Conservation (phyloP, 2,888 invertebrate species). For the Euplexia lucipara region DNA sequence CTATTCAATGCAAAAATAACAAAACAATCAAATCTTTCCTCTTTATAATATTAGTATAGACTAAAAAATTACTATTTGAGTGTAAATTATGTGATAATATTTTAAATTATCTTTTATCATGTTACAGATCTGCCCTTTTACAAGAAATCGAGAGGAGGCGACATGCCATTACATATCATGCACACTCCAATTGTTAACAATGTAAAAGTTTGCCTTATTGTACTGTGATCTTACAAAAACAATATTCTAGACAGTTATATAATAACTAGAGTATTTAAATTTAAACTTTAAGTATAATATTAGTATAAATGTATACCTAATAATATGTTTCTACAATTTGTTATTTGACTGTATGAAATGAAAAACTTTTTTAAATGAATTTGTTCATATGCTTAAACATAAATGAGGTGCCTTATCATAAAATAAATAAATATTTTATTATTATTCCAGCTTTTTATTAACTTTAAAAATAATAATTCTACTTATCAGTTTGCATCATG, state of each 20-base stretch:
- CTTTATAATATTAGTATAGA: too few relatives aligned
- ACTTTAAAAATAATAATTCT: constrained; percentile 18
- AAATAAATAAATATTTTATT: constrained; percentile 61
- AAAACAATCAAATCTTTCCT: too few relatives aligned
- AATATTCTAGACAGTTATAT: constrained; percentile 54
- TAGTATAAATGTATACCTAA: constrained; percentile 1
- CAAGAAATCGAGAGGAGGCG: constrained; percentile 94
- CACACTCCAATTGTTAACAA: constrained; percentile 84
- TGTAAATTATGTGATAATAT: too few relatives aligned
- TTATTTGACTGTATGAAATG: constrained; percentile 8
- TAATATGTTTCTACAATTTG: constrained; percentile 19
- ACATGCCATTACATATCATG: constrained; percentile 82
- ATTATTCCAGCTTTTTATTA: constrained; percentile 52
- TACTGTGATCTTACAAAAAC: constrained; percentile 84
- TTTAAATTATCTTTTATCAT: constrained; percentile 31
- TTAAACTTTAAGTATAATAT: constrained; percentile 30
- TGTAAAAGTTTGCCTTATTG: constrained; percentile 77
- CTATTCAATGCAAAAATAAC: too few relatives aligned
- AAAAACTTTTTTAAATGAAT: constrained; percentile 18
- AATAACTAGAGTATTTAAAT: constrained; percentile 42
- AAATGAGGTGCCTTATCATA: constrained; percentile 51
- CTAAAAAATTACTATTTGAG: too few relatives aligned
- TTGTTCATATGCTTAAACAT: constrained; percentile 23
- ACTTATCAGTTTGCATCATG: neutral
- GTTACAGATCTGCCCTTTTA: constrained; percentile 93